phyloP scores from a whole-genome alignment of 1,140 invertebrate species.

The Brachionus rubens region DNA sequence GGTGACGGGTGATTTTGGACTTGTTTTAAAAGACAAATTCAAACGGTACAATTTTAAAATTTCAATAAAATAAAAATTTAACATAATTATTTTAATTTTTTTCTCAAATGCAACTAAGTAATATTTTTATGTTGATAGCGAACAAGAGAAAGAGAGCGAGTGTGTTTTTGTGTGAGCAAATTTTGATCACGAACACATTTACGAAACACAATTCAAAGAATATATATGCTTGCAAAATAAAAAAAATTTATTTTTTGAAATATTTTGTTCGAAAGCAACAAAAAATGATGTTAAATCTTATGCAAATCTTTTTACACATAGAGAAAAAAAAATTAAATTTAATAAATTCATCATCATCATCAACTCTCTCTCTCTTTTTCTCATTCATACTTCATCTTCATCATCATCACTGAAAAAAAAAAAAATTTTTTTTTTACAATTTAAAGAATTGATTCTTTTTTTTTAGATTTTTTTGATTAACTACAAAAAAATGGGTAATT shows the following conservation, averaged over 20 bases:
- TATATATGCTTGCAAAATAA: constrained; percentile 8
- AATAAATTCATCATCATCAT: constrained; percentile 34
- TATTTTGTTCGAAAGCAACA: not conserved
- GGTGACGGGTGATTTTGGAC: not conserved
- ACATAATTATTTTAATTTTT: no score
- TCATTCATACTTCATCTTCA: not conserved
- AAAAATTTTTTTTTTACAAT: not conserved
- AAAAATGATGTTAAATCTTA: constrained; percentile 11
- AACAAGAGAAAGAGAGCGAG: not conserved
- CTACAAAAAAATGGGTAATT: constrained; percentile 40
- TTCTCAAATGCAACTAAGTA: not conserved
- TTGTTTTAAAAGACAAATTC: not conserved
- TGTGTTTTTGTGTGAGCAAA: not conserved
- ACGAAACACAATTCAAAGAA: not conserved
- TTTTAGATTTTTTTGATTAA: not conserved
- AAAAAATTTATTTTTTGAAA: not conserved
- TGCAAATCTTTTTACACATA: constrained; percentile 29
- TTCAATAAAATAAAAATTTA: constrained; percentile 22
- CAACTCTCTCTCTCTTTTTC: not conserved
- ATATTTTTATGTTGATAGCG: not conserved
- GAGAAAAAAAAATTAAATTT: no score
- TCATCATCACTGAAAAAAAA: not conserved
- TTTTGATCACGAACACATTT: constrained; percentile 32
- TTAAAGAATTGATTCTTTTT: not conserved
- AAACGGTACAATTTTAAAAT: not conserved